These are phyloP conservation scores for Leptosomus discolor DNA, from an alignment of 2,113 vertebrate species.

Conservation along the genomic window DNA sequence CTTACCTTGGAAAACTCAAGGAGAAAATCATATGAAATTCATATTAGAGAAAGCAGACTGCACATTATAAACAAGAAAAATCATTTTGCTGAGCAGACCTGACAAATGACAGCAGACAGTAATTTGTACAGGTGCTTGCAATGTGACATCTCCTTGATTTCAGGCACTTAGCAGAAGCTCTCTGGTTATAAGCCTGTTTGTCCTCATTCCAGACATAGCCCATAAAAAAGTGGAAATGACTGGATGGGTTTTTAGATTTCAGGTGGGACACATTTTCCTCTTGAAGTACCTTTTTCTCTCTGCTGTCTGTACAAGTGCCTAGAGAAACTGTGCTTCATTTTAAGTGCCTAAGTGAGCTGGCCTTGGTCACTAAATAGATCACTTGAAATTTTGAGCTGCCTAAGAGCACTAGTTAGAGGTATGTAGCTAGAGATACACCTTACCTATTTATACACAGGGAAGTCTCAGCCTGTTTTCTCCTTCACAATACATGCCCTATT, in stretches of 20 bases:
- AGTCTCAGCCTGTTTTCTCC: neutral
- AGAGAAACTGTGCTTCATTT: neutral
- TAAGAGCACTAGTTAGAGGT: neutral
- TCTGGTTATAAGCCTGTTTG: conserved; percentile 5
- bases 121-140: conserved; percentile 10
- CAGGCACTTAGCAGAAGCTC: conserved; percentile 10
- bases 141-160: conserved; percentile 16
- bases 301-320: neutral
- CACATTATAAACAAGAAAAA: conserved; percentile 2
- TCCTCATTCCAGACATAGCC: conserved; percentile 4
- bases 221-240: neutral
- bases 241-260: neutral
- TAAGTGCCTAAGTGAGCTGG: neutral
- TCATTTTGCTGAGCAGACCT: neutral
- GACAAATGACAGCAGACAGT: neutral
- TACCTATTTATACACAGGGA: neutral
- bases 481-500: neutral
- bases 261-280: neutral
- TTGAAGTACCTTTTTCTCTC: neutral
- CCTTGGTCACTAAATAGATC: neutral
- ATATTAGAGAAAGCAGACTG: neutral
- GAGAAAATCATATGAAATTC: conserved; percentile 17
- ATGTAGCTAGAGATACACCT: neutral
- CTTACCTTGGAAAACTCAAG: neutral
- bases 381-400: neutral